These are phyloP conservation scores for Heterochromis multidens DNA, from an alignment of 2,113 vertebrate genomes.

Conservation along the genomic window DNA sequence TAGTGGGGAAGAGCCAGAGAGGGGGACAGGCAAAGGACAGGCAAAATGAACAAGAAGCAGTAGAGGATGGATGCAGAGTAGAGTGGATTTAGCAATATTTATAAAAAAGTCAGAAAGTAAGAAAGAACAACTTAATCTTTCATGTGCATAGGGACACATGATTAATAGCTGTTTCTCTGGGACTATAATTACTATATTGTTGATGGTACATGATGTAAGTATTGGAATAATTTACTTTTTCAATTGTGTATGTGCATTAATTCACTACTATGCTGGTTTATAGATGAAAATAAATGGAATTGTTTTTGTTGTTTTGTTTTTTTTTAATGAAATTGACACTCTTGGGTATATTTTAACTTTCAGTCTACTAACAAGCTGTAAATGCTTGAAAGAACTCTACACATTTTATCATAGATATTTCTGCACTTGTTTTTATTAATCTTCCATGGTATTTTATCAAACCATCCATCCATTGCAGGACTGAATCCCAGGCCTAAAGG, in stretches of 20 bases:
- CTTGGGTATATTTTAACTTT: background rate
- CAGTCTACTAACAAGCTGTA: background rate
- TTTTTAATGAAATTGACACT: background rate
- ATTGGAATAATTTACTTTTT: conserved; percentile 21
- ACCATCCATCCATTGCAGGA: background rate
- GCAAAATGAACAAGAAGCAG: conserved; percentile 52
- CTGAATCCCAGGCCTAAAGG: background rate
- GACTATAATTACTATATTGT: conserved; percentile 20
- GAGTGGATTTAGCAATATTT: conserved; percentile 12
- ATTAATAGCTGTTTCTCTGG: conserved; percentile 2
- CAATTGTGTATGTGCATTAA: background rate
- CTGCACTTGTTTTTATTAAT: background rate
- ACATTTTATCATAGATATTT: background rate
- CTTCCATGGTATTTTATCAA: background rate
- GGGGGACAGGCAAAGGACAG: conserved; percentile 55
- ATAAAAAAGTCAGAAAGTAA: background rate
- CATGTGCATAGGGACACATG: background rate
- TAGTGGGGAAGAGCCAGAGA: conserved; percentile 54
- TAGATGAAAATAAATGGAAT: background rate
- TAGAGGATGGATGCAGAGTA: conserved; percentile 57
- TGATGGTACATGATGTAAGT: conserved; percentile 47
- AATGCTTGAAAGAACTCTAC: background rate
- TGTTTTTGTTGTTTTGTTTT: too few relatives aligned
- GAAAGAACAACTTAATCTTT: background rate
- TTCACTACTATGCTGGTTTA: background rate